Evolutionary conservation across 2,113 vertebrate species (phyloP), one percentile per base, ranked within the genome.

Genomic region (Cromileptes altivelis): DNA sequence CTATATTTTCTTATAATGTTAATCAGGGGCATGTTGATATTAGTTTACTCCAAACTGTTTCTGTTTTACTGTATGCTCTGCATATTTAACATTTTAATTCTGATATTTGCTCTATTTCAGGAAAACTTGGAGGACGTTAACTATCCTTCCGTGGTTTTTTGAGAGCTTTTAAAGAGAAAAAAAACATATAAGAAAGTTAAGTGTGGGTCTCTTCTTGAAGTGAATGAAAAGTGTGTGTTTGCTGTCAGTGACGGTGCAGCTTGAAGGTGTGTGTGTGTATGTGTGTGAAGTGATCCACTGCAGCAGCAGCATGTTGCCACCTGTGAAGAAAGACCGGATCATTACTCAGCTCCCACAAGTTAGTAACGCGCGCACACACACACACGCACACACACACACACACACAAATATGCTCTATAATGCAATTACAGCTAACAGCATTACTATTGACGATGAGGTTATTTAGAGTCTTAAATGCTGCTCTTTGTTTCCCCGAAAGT

Each of bases 321-420:
- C 98, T 0, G 96, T 98, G 91, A 95, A 97, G 89, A 96, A 96
- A 92, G 97, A 99, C 93, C 94, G 97, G 70, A 85, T 99, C 89
- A 96, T 99, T 71, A 90, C 95, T 8, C 94, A 97, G 55, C 96
- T 99, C 70, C 98, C 97, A 45, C 87, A 94, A 95, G 98, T 98
- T 92, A 87, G 67, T 71, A 4, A 64, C 75, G 42, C 70, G 65
- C 12, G 42, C 70, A 75, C 57, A 80, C 77, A 81, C 50, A 69
- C 73, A 75, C 58, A 56, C 30, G 56, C 79, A 77, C 69, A 49
- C 67, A 60, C 61, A 62, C 50, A 42, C 88, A 61, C 42, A 68
- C 18, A 70, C 67, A 61, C 64, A 49, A 45, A 49, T 45, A 49
- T 23, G 27, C 58, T 11, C n/a, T 71, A 17, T 78, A 70, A 75